phyloP scores from a whole-genome alignment of 2,797 vertebrate species.

The Acanthornis magna region DNA sequence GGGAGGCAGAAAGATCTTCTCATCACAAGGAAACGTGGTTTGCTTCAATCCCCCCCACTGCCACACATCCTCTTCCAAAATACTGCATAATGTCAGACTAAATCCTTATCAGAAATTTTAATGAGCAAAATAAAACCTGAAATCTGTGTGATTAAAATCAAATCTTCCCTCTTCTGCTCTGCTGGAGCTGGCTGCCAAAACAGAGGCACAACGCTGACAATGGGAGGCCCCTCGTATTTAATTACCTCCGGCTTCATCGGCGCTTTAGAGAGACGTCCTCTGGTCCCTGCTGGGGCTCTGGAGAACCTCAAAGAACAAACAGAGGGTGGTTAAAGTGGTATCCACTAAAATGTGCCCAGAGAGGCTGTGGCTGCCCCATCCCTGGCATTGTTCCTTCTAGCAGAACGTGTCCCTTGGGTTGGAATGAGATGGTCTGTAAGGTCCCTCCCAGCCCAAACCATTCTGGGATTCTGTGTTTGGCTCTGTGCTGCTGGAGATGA shows the following conservation, averaged over 20 bases:
- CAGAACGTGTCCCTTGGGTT: neutral
- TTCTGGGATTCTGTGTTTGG: neutral
- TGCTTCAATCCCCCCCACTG: slow-evolving; percentile 2
- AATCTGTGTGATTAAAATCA: slow-evolving; percentile 81
- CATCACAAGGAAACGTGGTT: neutral
- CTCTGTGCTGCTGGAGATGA: neutral
- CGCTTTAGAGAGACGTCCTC: slow-evolving; percentile 27
- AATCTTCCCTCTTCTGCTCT: slow-evolving; percentile 76
- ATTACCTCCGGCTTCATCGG: slow-evolving; percentile 69
- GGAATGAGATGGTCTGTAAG: neutral
- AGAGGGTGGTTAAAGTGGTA: slow-evolving; percentile 21
- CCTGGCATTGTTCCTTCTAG: neutral
- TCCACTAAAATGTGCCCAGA: neutral
- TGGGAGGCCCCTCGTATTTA: slow-evolving; percentile 74
- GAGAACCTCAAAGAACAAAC: slow-evolving; percentile 48
- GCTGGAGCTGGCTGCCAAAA: slow-evolving; percentile 69
- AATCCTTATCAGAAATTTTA: slow-evolving; percentile 81
- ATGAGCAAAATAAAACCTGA: slow-evolving; percentile 81
- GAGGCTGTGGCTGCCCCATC: neutral
- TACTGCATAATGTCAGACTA: slow-evolving; percentile 75
- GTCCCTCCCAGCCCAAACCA: neutral
- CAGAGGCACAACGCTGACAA: slow-evolving; percentile 43
- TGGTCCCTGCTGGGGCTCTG: slow-evolving; percentile 41
- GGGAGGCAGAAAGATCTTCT: slow-evolving; percentile 41
- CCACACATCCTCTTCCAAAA: slow-evolving; percentile 63